Conservation (phyloP, 2,113 vertebrate species). For the Heliornis fulica region DNA sequence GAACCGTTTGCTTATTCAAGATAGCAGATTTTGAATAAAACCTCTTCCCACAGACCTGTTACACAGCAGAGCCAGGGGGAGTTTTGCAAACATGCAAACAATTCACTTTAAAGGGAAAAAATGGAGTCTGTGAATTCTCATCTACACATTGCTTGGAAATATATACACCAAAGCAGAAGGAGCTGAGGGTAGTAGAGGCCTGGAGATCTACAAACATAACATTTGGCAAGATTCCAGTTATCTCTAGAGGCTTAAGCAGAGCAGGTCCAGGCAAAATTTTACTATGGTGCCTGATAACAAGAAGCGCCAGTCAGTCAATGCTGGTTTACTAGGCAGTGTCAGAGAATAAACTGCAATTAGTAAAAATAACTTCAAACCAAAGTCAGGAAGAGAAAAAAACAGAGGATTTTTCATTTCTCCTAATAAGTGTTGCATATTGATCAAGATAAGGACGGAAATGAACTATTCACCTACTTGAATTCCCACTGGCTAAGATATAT, state of each 20-base stretch:
- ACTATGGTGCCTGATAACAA: background rate
- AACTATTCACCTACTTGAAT: conserved; percentile 66
- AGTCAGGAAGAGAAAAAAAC: background rate
- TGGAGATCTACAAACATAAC: background rate
- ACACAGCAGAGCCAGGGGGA: background rate
- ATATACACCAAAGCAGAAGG: background rate
- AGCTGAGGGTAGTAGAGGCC: background rate
- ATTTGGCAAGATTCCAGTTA: conserved; percentile 12
- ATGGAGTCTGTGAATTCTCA: conserved; percentile 12
- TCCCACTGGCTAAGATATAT: conserved; percentile 66
- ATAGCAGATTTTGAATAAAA: background rate
- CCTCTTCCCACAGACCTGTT: background rate
- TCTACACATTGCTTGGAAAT: background rate
- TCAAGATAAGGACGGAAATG: conserved; percentile 36
- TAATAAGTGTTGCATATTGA: background rate
- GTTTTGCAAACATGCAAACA: conserved; percentile 41
- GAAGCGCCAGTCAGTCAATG: background rate
- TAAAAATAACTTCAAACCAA: background rate
- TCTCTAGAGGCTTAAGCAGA: conserved; percentile 39
- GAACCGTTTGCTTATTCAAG: conserved; percentile 7
- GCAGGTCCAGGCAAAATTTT: conserved; percentile 5
- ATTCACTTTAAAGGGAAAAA: conserved; percentile 25
- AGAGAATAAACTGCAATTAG: conserved; percentile 6
- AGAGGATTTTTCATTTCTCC: background rate
- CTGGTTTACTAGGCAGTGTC: background rate